A percentile compares a stretch with the other conserved stretches of the same genome.
phyloP scores from a whole-genome alignment of 2,797 vertebrate genomes.

The Euphonia xanthogaster region DNA sequence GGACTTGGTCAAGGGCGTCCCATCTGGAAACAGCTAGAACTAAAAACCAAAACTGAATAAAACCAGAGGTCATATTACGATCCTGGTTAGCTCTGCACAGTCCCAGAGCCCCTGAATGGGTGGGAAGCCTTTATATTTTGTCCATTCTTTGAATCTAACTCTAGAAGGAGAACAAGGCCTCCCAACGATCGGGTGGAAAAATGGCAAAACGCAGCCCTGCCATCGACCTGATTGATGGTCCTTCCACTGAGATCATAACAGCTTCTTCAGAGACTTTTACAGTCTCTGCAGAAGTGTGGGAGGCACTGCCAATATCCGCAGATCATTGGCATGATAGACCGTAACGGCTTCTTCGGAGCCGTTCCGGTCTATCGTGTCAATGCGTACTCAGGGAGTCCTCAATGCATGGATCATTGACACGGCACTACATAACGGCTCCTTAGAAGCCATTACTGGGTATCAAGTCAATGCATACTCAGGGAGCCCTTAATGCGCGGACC shows the following conservation, averaged over 20 bases:
- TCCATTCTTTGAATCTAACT: not conserved
- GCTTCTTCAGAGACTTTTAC: slow-evolving; percentile 72
- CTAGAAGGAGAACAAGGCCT: not conserved
- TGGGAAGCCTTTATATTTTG: not conserved
- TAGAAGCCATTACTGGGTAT: slow-evolving; percentile 82
- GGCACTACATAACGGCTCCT: slow-evolving; percentile 81
- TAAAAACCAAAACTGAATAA: not conserved
- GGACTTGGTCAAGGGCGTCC: not conserved
- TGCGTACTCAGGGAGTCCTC: slow-evolving; percentile 81
- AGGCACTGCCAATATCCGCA: slow-evolving; percentile 79
- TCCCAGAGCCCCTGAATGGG: not conserved
- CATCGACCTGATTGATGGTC: slow-evolving; percentile 3
- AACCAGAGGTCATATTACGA: not conserved
- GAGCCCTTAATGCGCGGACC: slow-evolving; percentile 78
- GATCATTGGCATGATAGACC: slow-evolving; percentile 81
- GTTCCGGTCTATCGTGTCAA: slow-evolving; percentile 80
- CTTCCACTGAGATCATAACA: slow-evolving; percentile 53
- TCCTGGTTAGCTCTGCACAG: not conserved
- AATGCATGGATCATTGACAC: slow-evolving; percentile 82
- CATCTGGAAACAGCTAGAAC: not conserved
- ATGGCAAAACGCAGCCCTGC: not conserved
- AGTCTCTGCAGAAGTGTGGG: slow-evolving; percentile 70
- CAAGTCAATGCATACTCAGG: slow-evolving; percentile 83
- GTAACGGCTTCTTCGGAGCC: slow-evolving; percentile 79
- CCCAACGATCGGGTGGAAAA: not conserved